phyloP scores from a whole-genome alignment of 2,888 invertebrate genomes.

The Axea sp. region DNA sequence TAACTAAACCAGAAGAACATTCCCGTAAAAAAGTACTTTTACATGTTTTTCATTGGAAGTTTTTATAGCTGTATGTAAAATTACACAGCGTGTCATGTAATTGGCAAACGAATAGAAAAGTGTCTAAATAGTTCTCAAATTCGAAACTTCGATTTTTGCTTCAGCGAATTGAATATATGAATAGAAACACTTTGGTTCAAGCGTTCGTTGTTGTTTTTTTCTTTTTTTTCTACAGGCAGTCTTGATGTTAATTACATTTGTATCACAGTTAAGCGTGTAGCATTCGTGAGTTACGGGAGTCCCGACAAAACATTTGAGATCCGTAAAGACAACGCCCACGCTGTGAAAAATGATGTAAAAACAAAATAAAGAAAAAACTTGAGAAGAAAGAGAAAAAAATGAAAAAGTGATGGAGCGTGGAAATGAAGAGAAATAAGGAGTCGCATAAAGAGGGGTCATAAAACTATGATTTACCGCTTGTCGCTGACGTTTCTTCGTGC shows the following conservation, averaged over 20 bases:
- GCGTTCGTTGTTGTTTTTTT: constrained; percentile 30
- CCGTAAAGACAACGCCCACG: constrained; percentile 72
- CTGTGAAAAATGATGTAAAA: constrained; percentile 20
- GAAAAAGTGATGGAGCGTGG: constrained; percentile 25
- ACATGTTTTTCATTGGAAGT: too few species aligned
- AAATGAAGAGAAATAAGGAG: constrained; percentile 64
- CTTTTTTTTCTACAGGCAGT: constrained; percentile 22
- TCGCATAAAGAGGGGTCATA: constrained; percentile 74
- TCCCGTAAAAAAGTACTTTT: too few species aligned
- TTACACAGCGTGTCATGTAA: too few species aligned
- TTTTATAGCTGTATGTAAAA: too few species aligned
- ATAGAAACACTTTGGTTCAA: constrained; percentile 28
- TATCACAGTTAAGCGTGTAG: constrained; percentile 36
- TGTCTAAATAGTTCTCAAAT: too few species aligned
- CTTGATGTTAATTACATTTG: constrained; percentile 50
- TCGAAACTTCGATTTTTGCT: too few species aligned
- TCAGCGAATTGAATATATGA: too few species aligned
- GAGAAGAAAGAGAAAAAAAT: constrained; percentile 40
- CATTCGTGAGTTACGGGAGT: constrained; percentile 64
- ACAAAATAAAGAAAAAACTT: not conserved
- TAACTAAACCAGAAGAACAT: too few species aligned
- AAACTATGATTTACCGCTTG: constrained; percentile 78
- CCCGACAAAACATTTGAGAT: constrained; percentile 66
- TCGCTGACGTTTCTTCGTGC: constrained; percentile 67
- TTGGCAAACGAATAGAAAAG: too few species aligned